Evolutionary conservation across 1,140 invertebrate species (phyloP).

Genomic region (Hestina assimilis): DNA sequence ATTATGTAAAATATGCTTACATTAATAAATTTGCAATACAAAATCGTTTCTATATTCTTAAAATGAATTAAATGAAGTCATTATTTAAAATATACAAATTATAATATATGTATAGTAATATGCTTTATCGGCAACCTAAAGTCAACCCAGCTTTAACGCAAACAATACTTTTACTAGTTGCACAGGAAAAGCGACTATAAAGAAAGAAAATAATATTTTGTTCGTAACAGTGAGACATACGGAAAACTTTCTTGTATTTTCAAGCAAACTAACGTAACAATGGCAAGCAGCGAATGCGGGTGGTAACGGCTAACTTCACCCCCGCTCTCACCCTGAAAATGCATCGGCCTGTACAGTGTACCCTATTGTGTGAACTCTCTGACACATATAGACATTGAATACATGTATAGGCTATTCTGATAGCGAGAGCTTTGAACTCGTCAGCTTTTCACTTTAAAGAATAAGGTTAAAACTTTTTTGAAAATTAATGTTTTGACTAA

Average conservation of each 20-base stretch:
- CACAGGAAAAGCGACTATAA: constrained; percentile 48
- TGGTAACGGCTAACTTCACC: constrained; percentile 43
- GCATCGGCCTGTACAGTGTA: constrained; percentile 42
- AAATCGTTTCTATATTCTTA: too few species aligned
- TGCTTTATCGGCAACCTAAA: constrained; percentile 31
- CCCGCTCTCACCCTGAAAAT: constrained; percentile 52
- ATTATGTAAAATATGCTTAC: too few species aligned
- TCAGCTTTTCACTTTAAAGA: constrained; percentile 19
- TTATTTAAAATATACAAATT: background rate
- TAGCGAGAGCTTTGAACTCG: constrained; percentile 34
- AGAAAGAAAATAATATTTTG: constrained; percentile 71
- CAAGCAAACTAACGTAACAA: constrained; percentile 69
- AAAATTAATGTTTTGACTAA: too few species aligned
- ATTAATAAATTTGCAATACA: too few species aligned
- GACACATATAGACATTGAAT: constrained; percentile 40
- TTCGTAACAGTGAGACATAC: constrained; percentile 64
- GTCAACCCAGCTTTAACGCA: constrained; percentile 48
- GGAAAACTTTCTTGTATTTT: constrained; percentile 69
- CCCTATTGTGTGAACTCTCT: constrained; percentile 41
- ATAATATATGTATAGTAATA: background rate
- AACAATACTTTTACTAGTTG: constrained; percentile 60
- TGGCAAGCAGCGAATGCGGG: constrained; percentile 38
- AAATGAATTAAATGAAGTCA: background rate
- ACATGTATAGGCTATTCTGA: constrained; percentile 31
- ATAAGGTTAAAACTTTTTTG: background rate